These are phyloP conservation scores for Intellagama lesueurii DNA, from an alignment of 2,797 vertebrate species.

Conservation along the genomic window DNA sequence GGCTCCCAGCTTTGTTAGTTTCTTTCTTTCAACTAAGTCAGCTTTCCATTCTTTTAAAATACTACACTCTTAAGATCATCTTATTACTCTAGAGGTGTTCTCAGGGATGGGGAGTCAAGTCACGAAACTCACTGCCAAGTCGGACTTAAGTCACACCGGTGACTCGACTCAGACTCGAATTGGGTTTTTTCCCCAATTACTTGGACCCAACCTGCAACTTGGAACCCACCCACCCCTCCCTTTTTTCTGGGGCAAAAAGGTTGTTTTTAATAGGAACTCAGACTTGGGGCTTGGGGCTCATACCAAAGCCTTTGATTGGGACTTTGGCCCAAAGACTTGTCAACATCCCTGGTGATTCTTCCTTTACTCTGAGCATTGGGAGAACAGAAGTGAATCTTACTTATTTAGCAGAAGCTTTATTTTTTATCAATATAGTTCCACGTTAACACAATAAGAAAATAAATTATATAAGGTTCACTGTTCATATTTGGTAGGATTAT, in stretches of 20 bases:
- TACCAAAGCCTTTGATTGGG: too few species aligned
- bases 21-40: neutral
- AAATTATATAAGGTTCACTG: neutral
- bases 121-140: too few species aligned
- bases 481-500: neutral
- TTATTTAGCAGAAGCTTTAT: neutral
- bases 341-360: neutral
- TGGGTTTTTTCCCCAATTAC: too few species aligned
- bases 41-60: neutral
- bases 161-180: too few species aligned
- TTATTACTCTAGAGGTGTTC: neutral
- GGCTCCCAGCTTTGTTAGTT: neutral
- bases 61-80: neutral
- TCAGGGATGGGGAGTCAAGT: too few species aligned
- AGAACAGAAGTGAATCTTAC: neutral
- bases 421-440: neutral
- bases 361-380: neutral
- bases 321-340: too few species aligned
- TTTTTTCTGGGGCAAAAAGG: too few species aligned
- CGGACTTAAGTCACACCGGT: too few species aligned
- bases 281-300: too few species aligned
- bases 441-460: neutral
- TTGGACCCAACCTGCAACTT: too few species aligned
- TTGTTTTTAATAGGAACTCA: too few species aligned
- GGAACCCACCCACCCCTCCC: too few species aligned